Evolutionary conservation across 2,888 invertebrate genomes (phyloP).

Genomic region (Rosalia funebris): DNA sequence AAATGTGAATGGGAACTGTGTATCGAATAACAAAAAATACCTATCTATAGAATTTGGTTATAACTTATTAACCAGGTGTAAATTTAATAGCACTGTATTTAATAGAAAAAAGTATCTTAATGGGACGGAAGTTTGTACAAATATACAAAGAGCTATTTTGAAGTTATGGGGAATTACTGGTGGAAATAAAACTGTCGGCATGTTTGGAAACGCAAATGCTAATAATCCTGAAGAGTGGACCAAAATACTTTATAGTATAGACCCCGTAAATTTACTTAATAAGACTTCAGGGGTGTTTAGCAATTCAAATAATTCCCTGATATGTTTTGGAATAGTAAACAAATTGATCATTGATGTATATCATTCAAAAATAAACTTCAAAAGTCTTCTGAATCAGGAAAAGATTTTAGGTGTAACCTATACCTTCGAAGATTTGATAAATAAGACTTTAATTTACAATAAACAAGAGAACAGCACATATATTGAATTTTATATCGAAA

Average conservation of each 20-base stretch:
- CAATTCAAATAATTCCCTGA: conserved; percentile 51
- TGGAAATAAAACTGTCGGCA: conserved; percentile 60
- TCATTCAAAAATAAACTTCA: conserved; percentile 62
- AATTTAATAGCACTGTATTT: conserved; percentile 42
- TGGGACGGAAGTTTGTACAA: conserved; percentile 53
- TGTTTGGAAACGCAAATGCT: conserved; percentile 65
- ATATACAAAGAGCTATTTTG: conserved; percentile 55
- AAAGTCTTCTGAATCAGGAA: conserved; percentile 55
- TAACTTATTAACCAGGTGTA: conserved; percentile 66
- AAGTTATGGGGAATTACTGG: conserved; percentile 50
- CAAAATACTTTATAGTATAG: conserved; percentile 61
- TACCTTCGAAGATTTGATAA: conserved; percentile 45
- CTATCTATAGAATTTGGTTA: conserved; percentile 65
- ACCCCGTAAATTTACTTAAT: conserved; percentile 54
- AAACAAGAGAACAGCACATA: conserved; percentile 29
- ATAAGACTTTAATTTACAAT: conserved; percentile 39
- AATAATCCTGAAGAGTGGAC: conserved; percentile 64
- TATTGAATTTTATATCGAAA: conserved; percentile 46
- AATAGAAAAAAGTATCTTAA: conserved; percentile 40
- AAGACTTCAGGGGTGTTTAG: conserved; percentile 55
- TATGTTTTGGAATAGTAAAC: conserved; percentile 60
- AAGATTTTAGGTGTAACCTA: conserved; percentile 57
- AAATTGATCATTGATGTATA: conserved; percentile 62
- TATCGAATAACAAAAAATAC: conserved; percentile 57
- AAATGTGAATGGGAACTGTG: conserved; percentile 65